These are phyloP conservation scores for Pogonomyrmex californicus DNA, from an alignment of 1,140 invertebrate species.

Conservation along the genomic window DNA sequence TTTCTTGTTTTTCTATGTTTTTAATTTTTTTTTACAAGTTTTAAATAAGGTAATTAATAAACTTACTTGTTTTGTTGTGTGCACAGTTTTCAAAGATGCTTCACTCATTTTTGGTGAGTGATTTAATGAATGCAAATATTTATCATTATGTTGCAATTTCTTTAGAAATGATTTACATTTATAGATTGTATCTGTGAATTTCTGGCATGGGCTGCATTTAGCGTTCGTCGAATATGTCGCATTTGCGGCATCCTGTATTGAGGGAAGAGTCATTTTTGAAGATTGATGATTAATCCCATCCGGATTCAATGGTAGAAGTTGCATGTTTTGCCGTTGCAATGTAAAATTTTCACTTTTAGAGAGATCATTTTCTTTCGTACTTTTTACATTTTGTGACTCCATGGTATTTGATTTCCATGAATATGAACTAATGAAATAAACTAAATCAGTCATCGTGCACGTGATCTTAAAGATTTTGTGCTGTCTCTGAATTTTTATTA, in stretches of 20 bases:
- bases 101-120: constrained; percentile 38
- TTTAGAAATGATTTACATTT: constrained; percentile 65
- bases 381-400: neutral
- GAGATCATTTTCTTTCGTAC: neutral
- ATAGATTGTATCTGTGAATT: constrained; percentile 51
- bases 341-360: constrained; percentile 63
- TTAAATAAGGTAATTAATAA: neutral
- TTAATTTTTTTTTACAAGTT: neutral
- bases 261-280: neutral
- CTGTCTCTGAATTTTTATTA: neutral
- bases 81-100: neutral
- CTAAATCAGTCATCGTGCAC: neutral
- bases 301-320: constrained; percentile 13
- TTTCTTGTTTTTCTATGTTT: neutral
- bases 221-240: neutral
- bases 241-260: neutral
- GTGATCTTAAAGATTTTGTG: neutral
- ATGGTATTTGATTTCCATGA: neutral
- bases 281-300: neutral
- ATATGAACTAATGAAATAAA: constrained; percentile 15
- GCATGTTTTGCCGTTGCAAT: neutral
- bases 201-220: constrained; percentile 7
- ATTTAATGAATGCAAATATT: constrained; percentile 28
- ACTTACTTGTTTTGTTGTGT: constrained; percentile 47
- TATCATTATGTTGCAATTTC: constrained; percentile 61